Evolutionary conservation across 2,888 invertebrate genomes (phyloP).

Genomic region (Lepidocyrtinus sp.): DNA sequence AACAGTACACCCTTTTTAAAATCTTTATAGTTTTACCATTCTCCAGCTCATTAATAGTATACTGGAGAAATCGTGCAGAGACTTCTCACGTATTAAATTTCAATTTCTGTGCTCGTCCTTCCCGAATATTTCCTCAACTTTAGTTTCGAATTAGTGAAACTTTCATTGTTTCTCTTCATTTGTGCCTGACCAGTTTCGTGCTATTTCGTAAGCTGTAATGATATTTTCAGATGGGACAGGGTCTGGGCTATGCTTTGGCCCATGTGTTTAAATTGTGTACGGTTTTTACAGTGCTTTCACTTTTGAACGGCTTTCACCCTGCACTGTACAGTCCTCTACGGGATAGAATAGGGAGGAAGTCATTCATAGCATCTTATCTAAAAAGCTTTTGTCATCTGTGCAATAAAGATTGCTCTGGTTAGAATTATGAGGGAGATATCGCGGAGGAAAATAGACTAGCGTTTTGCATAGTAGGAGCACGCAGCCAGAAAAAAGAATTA

Average conservation of each 20-base stretch:
- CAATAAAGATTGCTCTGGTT: neutral
- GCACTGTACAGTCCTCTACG: no score
- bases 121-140: no score
- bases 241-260: no score
- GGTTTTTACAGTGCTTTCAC: no score
- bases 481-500: neutral
- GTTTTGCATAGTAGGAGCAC: neutral
- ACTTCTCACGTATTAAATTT: slow-evolving; percentile 57
- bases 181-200: no score
- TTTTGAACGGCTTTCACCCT: no score
- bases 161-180: no score
- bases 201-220: no score
- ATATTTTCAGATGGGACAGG: no score
- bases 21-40: no score
- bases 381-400: slow-evolving; percentile 33
- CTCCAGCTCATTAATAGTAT: slow-evolving; percentile 57
- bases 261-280: no score
- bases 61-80: slow-evolving; percentile 46
- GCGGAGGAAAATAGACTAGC: neutral
- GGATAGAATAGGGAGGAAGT: slow-evolving; percentile 40
- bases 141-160: neutral
- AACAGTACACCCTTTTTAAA: no score
- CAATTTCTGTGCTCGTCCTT: slow-evolving; percentile 41
- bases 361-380: slow-evolving; percentile 53
- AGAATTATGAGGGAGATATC: neutral